Conservation (phyloP, 1,140 invertebrate genomes). For the Macrotrachela quadricornifera region DNA sequence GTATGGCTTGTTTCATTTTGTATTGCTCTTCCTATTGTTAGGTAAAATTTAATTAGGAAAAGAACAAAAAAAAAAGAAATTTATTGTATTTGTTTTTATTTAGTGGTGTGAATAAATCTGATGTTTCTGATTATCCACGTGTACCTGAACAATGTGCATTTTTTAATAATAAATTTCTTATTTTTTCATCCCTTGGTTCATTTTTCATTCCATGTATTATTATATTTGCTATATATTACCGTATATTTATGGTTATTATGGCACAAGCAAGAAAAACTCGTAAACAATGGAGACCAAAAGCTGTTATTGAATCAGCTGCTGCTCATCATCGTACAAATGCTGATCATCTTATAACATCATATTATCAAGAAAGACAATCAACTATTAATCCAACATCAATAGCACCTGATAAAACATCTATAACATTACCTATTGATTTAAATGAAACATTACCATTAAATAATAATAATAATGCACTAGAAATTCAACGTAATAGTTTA, state of each 20-base stretch:
- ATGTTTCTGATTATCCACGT: conserved; percentile 7
- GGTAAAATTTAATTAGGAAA: conserved; percentile 59
- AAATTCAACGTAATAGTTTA: too few relatives aligned
- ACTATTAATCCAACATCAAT: too few relatives aligned
- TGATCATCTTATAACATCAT: too few relatives aligned
- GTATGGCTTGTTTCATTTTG: conserved; percentile 86
- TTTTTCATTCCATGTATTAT: conserved; percentile 98
- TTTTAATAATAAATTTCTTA: conserved; percentile 91
- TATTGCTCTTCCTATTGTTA: conserved; percentile 85
- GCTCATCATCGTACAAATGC: too few relatives aligned
- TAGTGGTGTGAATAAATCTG: conserved; percentile 50
- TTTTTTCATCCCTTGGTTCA: conserved; percentile 85
- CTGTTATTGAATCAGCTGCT: too few relatives aligned
- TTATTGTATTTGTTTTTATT: conserved; percentile 27
- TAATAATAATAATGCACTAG: too few relatives aligned
- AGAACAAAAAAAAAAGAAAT: conserved; percentile 11
- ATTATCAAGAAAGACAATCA: too few relatives aligned
- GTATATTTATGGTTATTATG: conserved; percentile 67
- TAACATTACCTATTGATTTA: too few relatives aligned
- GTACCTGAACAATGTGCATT: conserved; percentile 49
- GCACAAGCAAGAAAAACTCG: neutral
- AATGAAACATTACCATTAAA: too few relatives aligned
- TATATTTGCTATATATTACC: conserved; percentile 95
- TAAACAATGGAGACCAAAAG: neutral
- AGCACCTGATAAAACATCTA: too few relatives aligned